phyloP scores from a whole-genome alignment of 2,888 invertebrate species.

The Cephus rjabovi region DNA sequence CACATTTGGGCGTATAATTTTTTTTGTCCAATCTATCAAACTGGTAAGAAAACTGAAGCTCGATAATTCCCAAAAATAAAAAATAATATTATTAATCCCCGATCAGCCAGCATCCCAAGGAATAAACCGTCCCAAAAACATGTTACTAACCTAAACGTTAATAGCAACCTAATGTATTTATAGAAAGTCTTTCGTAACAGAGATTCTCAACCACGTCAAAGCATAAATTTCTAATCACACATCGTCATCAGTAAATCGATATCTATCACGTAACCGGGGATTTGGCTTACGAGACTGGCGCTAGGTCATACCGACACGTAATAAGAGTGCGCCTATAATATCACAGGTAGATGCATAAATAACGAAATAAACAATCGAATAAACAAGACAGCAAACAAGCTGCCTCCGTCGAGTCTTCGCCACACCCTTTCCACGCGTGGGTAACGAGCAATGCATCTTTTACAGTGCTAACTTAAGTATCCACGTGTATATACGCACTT shows the following conservation, averaged over 20 bases:
- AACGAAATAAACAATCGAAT: neutral
- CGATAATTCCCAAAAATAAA: neutral
- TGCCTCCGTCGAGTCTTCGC: neutral
- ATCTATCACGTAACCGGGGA: neutral
- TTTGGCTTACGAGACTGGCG: neutral
- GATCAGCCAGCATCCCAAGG: neutral
- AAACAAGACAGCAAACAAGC: neutral
- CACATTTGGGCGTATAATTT: slow-evolving; percentile 12
- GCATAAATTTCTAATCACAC: neutral
- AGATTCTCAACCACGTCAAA: neutral
- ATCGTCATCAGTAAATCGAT: neutral
- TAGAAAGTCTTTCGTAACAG: neutral
- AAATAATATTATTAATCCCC: neutral
- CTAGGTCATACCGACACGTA: neutral
- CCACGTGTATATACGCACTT: neutral
- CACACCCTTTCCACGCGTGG: slow-evolving; percentile 3
- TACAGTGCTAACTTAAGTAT: neutral
- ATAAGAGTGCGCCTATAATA: neutral
- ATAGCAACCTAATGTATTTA: neutral
- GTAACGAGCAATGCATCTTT: neutral
- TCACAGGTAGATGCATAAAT: neutral
- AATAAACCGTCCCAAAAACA: neutral
- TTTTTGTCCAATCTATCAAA: neutral
- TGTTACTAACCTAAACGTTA: neutral
- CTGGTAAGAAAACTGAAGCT: too few relatives aligned